Percentiles rank a stretch among this genome's conserved stretches.
phyloP scores from a whole-genome alignment of 2,113 vertebrate species.

The Euleptes europaea region DNA sequence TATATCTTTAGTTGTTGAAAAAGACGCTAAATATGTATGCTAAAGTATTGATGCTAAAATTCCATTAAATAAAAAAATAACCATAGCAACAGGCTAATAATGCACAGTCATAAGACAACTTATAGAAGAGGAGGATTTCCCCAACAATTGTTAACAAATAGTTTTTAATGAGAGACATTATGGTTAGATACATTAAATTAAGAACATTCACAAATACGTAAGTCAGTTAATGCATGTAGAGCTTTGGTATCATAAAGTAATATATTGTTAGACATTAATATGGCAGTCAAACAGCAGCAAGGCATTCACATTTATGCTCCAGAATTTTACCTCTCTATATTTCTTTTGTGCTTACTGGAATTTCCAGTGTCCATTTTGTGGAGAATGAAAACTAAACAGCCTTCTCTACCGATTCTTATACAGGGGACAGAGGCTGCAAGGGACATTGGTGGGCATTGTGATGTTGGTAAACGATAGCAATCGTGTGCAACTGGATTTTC shows the following conservation, averaged over 20 bases:
- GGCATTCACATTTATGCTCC: slow-evolving; percentile 37
- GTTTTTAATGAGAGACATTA: slow-evolving; percentile 3
- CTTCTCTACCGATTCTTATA: slow-evolving; percentile 17
- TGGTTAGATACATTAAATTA: slow-evolving; percentile 32
- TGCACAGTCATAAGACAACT: slow-evolving; percentile 24
- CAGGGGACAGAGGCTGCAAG: no score
- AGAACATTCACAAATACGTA: neutral
- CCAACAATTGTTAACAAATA: slow-evolving; percentile 9
- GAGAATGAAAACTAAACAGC: neutral
- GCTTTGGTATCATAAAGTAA: slow-evolving; percentile 30
- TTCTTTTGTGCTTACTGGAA: neutral
- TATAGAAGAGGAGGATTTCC: neutral
- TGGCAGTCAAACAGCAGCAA: slow-evolving; percentile 31
- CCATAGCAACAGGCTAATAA: neutral
- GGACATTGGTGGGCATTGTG: no score
- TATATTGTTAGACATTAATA: slow-evolving; percentile 29
- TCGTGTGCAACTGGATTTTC: no score
- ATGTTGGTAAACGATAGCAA: no score
- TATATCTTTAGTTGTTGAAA: neutral
- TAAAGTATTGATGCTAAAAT: neutral
- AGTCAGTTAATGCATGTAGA: neutral
- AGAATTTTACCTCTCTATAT: slow-evolving; percentile 22
- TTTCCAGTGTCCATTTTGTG: neutral
- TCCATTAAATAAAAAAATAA: neutral
- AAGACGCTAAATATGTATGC: neutral